These are phyloP conservation scores for Eucriotettix oculatus DNA, from an alignment of 2,888 invertebrate species.

Conservation along the genomic window DNA sequence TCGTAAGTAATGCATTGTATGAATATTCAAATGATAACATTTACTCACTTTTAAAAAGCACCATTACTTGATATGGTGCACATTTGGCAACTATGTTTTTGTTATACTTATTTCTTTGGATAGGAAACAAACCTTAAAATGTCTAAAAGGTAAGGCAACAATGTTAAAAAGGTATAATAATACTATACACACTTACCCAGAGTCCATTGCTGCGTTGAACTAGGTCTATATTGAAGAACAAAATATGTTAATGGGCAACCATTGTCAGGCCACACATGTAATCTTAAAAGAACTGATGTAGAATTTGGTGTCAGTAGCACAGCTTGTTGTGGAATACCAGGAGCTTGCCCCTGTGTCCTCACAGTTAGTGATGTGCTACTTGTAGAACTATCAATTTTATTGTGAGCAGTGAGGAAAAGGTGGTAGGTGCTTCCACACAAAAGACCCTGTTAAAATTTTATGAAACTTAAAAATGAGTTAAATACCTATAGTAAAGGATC, in stretches of 20 bases:
- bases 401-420: slow-evolving; percentile 49
- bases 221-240: slow-evolving; percentile 48
- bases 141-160: background rate
- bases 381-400: slow-evolving; percentile 53
- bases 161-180: too few species aligned
- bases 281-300: slow-evolving; percentile 44
- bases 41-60: too few species aligned
- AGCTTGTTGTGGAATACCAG: slow-evolving; percentile 45
- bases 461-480: slow-evolving; percentile 1
- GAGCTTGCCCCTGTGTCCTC: slow-evolving; percentile 53
- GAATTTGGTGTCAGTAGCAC: slow-evolving; percentile 52
- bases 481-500: background rate
- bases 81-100: too few species aligned
- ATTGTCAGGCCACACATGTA: slow-evolving; percentile 58
- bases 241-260: slow-evolving; percentile 54
- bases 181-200: slow-evolving; percentile 27
- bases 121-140: too few species aligned
- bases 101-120: too few species aligned
- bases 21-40: too few species aligned
- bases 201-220: slow-evolving; percentile 48
- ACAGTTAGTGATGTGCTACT: slow-evolving; percentile 51
- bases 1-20: too few species aligned
- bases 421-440: slow-evolving; percentile 59
- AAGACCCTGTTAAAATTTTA: slow-evolving; percentile 29
- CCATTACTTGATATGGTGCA: too few species aligned